These are phyloP conservation scores for Drosophila equinoxialis DNA, from an alignment of 1,140 invertebrate genomes.

Conservation along the genomic window DNA sequence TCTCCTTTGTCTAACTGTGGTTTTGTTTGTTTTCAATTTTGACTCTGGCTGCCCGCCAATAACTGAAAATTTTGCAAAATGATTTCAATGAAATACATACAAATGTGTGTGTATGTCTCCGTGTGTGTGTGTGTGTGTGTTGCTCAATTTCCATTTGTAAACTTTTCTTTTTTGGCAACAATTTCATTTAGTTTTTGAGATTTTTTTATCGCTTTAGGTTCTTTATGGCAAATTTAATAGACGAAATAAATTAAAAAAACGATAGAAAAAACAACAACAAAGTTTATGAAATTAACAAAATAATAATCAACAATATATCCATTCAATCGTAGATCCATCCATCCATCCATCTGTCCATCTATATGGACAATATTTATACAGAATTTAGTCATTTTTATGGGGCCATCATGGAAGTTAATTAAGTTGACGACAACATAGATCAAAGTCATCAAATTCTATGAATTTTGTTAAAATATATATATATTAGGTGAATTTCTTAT, in stretches of 20 bases:
- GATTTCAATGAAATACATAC: constrained; percentile 17
- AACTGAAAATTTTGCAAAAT: constrained; percentile 16
- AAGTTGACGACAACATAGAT: constrained; percentile 47
- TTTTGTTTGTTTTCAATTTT: constrained; percentile 62
- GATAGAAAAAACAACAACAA: constrained; percentile 4
- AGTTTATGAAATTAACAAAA: constrained; percentile 22
- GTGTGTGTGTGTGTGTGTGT: not conserved
- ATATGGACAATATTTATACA: not conserved
- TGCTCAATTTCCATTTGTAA: constrained; percentile 39
- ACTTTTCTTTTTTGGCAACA: constrained; percentile 26
- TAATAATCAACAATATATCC: not conserved
- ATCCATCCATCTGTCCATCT: not conserved
- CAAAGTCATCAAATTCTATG: not conserved
- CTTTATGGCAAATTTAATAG: constrained; percentile 57
- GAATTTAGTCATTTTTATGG: constrained; percentile 17
- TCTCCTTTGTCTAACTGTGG: constrained; percentile 72
- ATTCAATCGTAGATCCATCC: not conserved
- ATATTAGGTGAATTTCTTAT: not conserved
- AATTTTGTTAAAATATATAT: constrained; percentile 4
- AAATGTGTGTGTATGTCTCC: constrained; percentile 4
- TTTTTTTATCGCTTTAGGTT: constrained; percentile 13
- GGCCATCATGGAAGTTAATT: constrained; percentile 31
- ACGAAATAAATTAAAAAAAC: constrained; percentile 61
- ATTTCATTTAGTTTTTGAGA: constrained; percentile 46
- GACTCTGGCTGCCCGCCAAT: constrained; percentile 68